phyloP scores from a whole-genome alignment of 2,797 vertebrate genomes.

The Cyprinodon diabolis region DNA sequence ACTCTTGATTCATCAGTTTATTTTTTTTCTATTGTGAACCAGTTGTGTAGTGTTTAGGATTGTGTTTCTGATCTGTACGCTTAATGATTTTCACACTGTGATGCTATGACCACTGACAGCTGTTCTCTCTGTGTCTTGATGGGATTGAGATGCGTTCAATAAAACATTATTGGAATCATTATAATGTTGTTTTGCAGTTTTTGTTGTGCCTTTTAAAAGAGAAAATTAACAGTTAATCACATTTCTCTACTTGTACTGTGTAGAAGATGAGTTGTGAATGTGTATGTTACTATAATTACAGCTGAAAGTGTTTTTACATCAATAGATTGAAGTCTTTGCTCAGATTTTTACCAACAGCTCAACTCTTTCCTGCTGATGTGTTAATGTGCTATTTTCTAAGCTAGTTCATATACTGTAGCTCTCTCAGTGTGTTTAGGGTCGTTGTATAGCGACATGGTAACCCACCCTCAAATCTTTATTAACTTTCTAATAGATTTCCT shows the following conservation, averaged over 20 bases:
- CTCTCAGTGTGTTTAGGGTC: too few relatives aligned
- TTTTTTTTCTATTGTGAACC: slow-evolving; percentile 18
- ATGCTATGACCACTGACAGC: slow-evolving; percentile 28
- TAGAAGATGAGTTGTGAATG: too few relatives aligned
- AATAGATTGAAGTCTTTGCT: too few relatives aligned
- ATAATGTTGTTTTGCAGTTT: background rate
- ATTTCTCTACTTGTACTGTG: background rate
- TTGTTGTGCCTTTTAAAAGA: background rate
- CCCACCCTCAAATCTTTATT: too few relatives aligned
- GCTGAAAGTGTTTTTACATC: too few relatives aligned
- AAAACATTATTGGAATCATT: slow-evolving; percentile 25
- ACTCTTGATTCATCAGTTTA: slow-evolving; percentile 50
- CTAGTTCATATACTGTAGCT: too few relatives aligned
- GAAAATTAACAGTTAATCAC: background rate
- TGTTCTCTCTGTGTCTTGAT: slow-evolving; percentile 43
- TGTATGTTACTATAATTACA: too few relatives aligned
- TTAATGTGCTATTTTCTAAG: too few relatives aligned
- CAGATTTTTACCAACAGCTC: too few relatives aligned
- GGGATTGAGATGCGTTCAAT: slow-evolving; percentile 58
- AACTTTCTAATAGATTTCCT: too few relatives aligned
- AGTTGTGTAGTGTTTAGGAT: slow-evolving; percentile 43
- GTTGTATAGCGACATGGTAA: too few relatives aligned
- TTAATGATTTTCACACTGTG: slow-evolving; percentile 41
- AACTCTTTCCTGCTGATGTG: too few relatives aligned
- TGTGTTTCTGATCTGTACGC: slow-evolving; percentile 42